phyloP scores from a whole-genome alignment of 2,888 invertebrate species.

The Aspidiotus destructor region DNA sequence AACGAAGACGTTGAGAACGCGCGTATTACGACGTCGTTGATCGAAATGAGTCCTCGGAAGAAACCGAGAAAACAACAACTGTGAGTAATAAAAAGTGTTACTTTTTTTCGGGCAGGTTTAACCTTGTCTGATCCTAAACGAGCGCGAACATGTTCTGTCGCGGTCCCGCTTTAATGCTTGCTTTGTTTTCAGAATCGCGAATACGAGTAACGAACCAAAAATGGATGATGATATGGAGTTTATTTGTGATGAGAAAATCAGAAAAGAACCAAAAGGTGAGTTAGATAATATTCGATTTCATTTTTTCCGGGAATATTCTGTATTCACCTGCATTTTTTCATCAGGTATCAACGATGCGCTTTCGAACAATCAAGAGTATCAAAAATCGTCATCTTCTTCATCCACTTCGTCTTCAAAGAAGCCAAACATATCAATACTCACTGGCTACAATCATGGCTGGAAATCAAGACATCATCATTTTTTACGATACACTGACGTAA shows the following conservation, averaged over 20 bases:
- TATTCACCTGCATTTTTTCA: neutral
- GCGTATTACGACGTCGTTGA: constrained; percentile 36
- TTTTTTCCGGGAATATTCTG: neutral
- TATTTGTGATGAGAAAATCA: constrained; percentile 48
- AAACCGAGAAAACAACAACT: constrained; percentile 83
- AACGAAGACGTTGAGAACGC: constrained; percentile 15
- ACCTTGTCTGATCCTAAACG: too few species aligned
- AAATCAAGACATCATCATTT: constrained; percentile 68
- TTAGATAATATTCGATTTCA: neutral
- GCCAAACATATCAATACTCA: constrained; percentile 48
- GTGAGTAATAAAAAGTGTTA: constrained; percentile 47
- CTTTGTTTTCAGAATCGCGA: constrained; percentile 10
- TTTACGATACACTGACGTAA: constrained; percentile 67
- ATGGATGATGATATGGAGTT: constrained; percentile 52
- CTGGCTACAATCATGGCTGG: constrained; percentile 58
- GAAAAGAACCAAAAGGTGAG: constrained; percentile 42
- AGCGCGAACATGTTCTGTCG: too few species aligned
- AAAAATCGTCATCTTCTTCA: constrained; percentile 18
- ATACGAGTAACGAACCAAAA: constrained; percentile 20
- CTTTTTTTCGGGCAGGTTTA: too few species aligned
- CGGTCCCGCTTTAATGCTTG: neutral
- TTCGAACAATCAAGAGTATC: constrained; percentile 8
- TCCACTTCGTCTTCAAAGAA: constrained; percentile 35
- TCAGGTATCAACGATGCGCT: neutral
- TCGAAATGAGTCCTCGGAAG: constrained; percentile 70